phyloP scores from a whole-genome alignment of 1,140 invertebrate genomes.

The Microplitis demolitor region DNA sequence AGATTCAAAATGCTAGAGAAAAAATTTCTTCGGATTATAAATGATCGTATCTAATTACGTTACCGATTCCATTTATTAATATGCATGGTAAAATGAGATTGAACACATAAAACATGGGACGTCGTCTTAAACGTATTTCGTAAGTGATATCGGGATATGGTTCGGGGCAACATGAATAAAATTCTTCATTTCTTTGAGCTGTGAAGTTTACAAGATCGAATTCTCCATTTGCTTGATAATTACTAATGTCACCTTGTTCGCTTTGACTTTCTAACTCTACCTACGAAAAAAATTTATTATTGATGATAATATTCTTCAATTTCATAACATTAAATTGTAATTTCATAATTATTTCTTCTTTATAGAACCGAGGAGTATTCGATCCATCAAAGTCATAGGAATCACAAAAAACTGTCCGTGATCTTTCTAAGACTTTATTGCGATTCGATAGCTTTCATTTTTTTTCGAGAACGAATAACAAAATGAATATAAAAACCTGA shows the following conservation, averaged over 20 bases:
- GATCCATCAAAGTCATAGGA: too few species aligned
- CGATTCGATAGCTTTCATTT: neutral
- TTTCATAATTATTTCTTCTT: too few species aligned
- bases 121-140: conserved; percentile 72
- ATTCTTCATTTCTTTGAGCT: conserved; percentile 72
- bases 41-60: too few species aligned
- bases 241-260: conserved; percentile 74
- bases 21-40: neutral
- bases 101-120: conserved; percentile 91
- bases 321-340: too few species aligned
- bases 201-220: conserved; percentile 78
- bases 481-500: conserved; percentile 66
- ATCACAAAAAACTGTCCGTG: too few species aligned
- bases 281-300: conserved; percentile 55
- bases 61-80: conserved; percentile 85
- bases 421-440: too few species aligned
- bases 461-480: neutral
- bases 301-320: neutral
- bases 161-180: conserved; percentile 73
- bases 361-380: too few species aligned
- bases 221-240: conserved; percentile 81
- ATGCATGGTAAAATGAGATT: conserved; percentile 89
- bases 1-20: neutral
- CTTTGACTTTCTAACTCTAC: conserved; percentile 74
- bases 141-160: conserved; percentile 72